Base-by-base conservation (phyloP, 2,113 vertebrate species). In the Elachura formosa region DNA sequence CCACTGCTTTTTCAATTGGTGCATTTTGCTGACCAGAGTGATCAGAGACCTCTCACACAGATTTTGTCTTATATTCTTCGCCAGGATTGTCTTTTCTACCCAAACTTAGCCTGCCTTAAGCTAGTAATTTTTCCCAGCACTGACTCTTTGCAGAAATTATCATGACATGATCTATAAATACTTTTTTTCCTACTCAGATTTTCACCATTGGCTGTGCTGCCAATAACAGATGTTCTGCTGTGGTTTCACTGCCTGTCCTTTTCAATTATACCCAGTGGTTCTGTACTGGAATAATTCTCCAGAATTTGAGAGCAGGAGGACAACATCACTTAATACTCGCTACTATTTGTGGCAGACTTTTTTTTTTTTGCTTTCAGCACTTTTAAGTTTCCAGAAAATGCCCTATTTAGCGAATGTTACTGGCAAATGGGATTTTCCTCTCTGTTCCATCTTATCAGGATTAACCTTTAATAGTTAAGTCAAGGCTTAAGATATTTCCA, bases 131-230 rank as follows among this genome's bases (percentile, higher is more conserved):
- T 36, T n/a, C 12, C 43, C 54, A 80, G 36, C 6, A 6, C 62
- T 28, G 43, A 48, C 36, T 84, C 38, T 92, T 84, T 77, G 59
- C 55, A 92, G 68, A 76, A 88, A 83, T 92, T 61, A 73, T 29
- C 7, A 20, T n/a, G 40, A 59, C 2, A 3, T 69, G 34, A 33
- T 90, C 59, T 84, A 66, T 54, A 73, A 87, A 87, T 71, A 49
- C 74, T 66, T 83, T 93, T 89, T 94, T 95, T 93, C 78, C 90
- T 85, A 41, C 62, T 93, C 78, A 87, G n/a, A 52, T 91, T 91
- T 94, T 93, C 69, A 89, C 78, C 55, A 34, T 36, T 84, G 85
- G 15, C 48, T 92, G 9, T 84, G 41, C 40, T 89, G 33, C 80
- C 75, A 83, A 0, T 54, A 89, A 51, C 80, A 85, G 76, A 62